Conservation (phyloP, 2,797 vertebrate genomes). For the Pseudopleuronectes americanus region DNA sequence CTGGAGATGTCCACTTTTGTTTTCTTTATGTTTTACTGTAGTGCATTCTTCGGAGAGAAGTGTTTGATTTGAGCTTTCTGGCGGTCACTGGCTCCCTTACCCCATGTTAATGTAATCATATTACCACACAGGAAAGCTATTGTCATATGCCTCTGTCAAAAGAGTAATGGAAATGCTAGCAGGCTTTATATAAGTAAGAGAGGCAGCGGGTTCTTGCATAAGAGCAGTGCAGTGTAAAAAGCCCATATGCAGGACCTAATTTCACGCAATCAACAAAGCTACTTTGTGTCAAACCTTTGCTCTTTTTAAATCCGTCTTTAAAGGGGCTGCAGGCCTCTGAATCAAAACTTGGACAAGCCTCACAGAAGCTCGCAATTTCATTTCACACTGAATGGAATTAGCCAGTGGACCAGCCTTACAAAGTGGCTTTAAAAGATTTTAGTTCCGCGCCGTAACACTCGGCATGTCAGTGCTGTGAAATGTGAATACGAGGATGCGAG, state of each 20-base stretch:
- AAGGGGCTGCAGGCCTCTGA: conserved; percentile 70
- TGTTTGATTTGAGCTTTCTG: conserved; percentile 50
- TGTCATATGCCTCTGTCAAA: conserved; percentile 72
- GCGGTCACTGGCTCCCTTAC: conserved; percentile 53
- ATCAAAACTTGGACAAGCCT: conserved; percentile 73
- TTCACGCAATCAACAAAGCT: conserved; percentile 81
- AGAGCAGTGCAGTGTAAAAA: conserved; percentile 60
- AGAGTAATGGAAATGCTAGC: conserved; percentile 66
- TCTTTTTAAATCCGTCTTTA: conserved; percentile 74
- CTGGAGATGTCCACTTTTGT: conserved; percentile 19
- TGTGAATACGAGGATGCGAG: conserved; percentile 36
- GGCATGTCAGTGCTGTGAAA: conserved; percentile 47
- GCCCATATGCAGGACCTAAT: conserved; percentile 70
- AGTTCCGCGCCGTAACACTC: conserved; percentile 68
- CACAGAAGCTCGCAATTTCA: conserved; percentile 74
- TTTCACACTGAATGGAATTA: conserved; percentile 80
- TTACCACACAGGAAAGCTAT: conserved; percentile 69
- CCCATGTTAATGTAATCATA: conserved; percentile 75
- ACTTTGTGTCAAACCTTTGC: conserved; percentile 76
- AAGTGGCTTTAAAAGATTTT: conserved; percentile 77
- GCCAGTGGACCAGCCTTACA: conserved; percentile 67
- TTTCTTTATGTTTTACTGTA: conserved; percentile 10
- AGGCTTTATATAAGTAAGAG: conserved; percentile 66
- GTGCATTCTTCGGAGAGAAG: conserved; percentile 28
- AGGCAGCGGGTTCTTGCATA: conserved; percentile 52